phyloP scores from a whole-genome alignment of 2,113 vertebrate species.

The Hippocampus abdominalis region DNA sequence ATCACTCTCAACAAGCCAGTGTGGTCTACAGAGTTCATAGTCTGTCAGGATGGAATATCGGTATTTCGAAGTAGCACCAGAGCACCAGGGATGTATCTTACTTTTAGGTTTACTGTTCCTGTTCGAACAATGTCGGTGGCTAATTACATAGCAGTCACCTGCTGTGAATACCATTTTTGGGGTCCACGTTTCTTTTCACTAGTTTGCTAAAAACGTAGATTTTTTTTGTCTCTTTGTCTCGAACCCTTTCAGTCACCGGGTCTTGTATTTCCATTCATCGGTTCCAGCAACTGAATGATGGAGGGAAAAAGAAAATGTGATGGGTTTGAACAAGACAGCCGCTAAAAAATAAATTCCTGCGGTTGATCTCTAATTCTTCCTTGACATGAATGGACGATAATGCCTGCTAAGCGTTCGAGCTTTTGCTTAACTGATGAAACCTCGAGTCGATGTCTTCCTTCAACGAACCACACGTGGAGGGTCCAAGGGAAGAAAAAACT shows the following conservation, averaged over 20 bases:
- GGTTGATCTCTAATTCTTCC: slow-evolving; percentile 27
- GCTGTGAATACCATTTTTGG: no score
- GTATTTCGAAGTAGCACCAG: neutral
- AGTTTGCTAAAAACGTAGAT: slow-evolving; percentile 13
- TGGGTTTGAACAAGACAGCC: slow-evolving; percentile 29
- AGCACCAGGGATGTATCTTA: neutral
- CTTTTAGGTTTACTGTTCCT: no score
- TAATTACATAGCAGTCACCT: no score
- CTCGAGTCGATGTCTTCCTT: neutral
- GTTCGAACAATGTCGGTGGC: no score
- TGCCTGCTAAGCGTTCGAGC: neutral
- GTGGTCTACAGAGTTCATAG: neutral
- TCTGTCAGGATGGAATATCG: neutral
- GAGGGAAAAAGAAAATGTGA: neutral
- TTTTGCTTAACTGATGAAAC: slow-evolving; percentile 21
- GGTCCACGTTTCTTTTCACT: neutral
- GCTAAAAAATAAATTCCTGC: slow-evolving; percentile 35
- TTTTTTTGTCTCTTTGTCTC: slow-evolving; percentile 13
- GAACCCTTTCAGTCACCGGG: slow-evolving; percentile 22
- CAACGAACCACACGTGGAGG: neutral
- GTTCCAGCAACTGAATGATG: slow-evolving; percentile 25
- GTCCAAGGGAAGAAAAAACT: neutral
- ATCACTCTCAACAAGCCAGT: neutral
- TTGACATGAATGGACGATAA: slow-evolving; percentile 17
- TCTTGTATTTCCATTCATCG: slow-evolving; percentile 33